These are phyloP conservation scores for Rhaphigaster nebulosa DNA, from an alignment of 2,888 invertebrate genomes.

Conservation along the genomic window DNA sequence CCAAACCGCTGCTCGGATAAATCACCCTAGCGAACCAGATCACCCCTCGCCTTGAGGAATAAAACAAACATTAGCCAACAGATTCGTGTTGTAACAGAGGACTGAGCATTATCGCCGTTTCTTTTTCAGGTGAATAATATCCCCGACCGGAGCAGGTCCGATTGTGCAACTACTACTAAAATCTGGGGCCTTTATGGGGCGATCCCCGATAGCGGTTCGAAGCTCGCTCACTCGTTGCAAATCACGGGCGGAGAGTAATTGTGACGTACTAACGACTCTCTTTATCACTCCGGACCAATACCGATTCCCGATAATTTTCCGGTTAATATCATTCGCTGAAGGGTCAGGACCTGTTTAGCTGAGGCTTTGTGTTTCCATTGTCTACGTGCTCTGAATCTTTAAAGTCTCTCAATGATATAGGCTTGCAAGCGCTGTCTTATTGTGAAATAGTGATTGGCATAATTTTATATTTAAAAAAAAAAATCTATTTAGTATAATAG, in stretches of 20 bases:
- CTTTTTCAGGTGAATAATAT: slow-evolving; percentile 33
- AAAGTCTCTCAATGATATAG: neutral
- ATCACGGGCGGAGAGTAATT: neutral
- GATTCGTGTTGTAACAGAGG: neutral
- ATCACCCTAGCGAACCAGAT: neutral
- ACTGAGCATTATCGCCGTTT: slow-evolving; percentile 23
- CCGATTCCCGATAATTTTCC: neutral
- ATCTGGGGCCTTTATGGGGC: neutral
- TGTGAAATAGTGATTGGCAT: too few species aligned
- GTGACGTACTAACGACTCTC: neutral
- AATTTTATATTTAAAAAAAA: too few species aligned
- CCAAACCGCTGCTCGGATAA: neutral
- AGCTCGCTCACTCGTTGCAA: neutral
- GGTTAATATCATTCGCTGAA: neutral
- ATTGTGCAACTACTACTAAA: neutral
- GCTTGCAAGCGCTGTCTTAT: too few species aligned
- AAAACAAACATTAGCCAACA: slow-evolving; percentile 35
- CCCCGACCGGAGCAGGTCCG: neutral
- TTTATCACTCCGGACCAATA: neutral
- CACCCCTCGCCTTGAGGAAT: neutral
- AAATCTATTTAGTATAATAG: too few species aligned
- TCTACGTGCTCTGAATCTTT: neutral
- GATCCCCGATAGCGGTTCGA: neutral
- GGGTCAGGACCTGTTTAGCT: neutral
- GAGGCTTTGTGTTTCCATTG: neutral